These are phyloP conservation scores for Electrophaes corylata DNA, from an alignment of 2,888 invertebrate species.

Conservation along the genomic window DNA sequence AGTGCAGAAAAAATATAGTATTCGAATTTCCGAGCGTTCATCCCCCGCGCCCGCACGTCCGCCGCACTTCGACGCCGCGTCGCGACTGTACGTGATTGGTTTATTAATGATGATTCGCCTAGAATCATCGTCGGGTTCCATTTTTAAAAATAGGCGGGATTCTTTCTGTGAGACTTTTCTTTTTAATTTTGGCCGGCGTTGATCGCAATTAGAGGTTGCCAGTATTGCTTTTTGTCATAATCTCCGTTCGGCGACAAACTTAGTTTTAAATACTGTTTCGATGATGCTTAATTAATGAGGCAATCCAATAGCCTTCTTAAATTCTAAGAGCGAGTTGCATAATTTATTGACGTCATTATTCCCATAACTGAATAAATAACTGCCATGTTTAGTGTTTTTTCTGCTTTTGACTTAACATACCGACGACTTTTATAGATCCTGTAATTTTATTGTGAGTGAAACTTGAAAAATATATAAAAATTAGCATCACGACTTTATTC, in stretches of 20 bases:
- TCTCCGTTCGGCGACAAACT: constrained; percentile 63
- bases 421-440: neutral
- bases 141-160: constrained; percentile 85
- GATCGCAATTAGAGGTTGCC: constrained; percentile 80
- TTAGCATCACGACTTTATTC: too few relatives aligned
- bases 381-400: neutral
- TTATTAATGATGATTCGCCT: constrained; percentile 85
- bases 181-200: constrained; percentile 81
- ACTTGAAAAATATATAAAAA: too few relatives aligned
- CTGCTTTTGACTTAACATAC: constrained; percentile 2
- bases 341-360: constrained; percentile 39
- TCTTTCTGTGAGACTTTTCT: constrained; percentile 80
- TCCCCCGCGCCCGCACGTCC: constrained; percentile 83
- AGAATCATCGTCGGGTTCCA: constrained; percentile 79
- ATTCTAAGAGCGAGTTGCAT: constrained; percentile 40
- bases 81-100: constrained; percentile 84
- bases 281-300: constrained; percentile 64
- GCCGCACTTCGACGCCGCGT: constrained; percentile 82
- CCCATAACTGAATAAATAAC: constrained; percentile 19
- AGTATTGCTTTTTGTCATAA: constrained; percentile 74
- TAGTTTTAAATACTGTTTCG: constrained; percentile 58
- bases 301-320: constrained; percentile 49
- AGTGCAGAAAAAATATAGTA: constrained; percentile 81
- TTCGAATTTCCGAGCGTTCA: constrained; percentile 82
- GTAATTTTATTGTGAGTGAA: neutral